These are phyloP conservation scores for Melanotaenia boesemani DNA, from an alignment of 2,797 vertebrate genomes.

Conservation along the genomic window DNA sequence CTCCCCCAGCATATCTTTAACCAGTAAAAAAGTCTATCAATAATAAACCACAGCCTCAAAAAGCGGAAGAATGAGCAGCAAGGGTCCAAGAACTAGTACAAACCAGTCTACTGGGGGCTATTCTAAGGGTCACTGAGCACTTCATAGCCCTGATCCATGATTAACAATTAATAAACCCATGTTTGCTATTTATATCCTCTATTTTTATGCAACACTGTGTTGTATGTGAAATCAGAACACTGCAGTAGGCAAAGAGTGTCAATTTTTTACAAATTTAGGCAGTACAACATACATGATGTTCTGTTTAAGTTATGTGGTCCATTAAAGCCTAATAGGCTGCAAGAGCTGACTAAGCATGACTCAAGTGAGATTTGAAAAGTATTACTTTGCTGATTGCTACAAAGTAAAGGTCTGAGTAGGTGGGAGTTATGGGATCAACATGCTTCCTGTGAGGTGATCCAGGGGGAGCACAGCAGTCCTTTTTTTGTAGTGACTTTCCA, in stretches of 20 bases:
- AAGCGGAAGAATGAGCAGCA: conserved; percentile 15
- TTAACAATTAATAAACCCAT: conserved; percentile 55
- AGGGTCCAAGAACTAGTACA: conserved; percentile 18
- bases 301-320: neutral
- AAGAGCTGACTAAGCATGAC: conserved; percentile 5
- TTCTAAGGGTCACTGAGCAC: conserved; percentile 25
- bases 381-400: neutral
- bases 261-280: neutral
- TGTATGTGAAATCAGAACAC: conserved; percentile 46
- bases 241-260: conserved; percentile 1
- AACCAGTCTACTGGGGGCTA: conserved; percentile 31
- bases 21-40: conserved; percentile 50
- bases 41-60: conserved; percentile 57
- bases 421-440: conserved; percentile 1
- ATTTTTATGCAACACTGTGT: neutral
- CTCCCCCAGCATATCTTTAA: conserved; percentile 8
- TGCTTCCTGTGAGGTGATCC: neutral
- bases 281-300: neutral
- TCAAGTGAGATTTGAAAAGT: neutral
- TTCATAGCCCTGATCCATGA: conserved; percentile 54
- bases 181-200: conserved; percentile 47
- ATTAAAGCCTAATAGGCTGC: conserved; percentile 5
- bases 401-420: neutral
- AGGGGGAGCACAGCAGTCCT: neutral
- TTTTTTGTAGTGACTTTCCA: conserved; percentile 4